Evolutionary conservation across 1,140 invertebrate genomes (phyloP).

Genomic region (Hormaphis cornu): DNA sequence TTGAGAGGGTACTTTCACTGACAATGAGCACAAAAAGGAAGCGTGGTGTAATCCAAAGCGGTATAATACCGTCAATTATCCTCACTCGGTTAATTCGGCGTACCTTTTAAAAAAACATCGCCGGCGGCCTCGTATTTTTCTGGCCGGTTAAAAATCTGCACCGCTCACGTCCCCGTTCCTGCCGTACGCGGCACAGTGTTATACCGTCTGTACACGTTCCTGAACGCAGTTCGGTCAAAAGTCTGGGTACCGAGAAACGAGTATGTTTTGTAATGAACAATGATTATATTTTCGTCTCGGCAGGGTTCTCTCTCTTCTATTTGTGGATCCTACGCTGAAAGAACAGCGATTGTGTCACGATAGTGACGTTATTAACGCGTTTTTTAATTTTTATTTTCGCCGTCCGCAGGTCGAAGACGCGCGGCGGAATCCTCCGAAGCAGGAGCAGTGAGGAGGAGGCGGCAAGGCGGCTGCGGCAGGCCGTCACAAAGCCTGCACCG

Average conservation of each 20-base stretch:
- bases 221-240: not conserved
- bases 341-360: not conserved
- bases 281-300: no score
- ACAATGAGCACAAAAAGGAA: constrained; percentile 32
- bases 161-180: not conserved
- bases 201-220: not conserved
- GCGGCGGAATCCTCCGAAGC: not conserved
- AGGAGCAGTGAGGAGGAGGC: constrained; percentile 2
- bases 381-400: not conserved
- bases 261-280: no score
- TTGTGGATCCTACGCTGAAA: no score
- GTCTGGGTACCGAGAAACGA: no score
- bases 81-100: constrained; percentile 22
- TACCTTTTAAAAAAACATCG: constrained; percentile 24
- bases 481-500: constrained; percentile 31
- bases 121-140: no score
- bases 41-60: constrained; percentile 28
- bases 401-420: constrained; percentile 13
- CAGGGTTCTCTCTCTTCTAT: no score
- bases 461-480: constrained; percentile 25
- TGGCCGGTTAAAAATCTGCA: no score
- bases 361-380: not conserved
- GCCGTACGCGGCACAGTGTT: not conserved
- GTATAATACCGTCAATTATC: constrained; percentile 28
- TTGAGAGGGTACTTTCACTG: constrained; percentile 27